These are phyloP conservation scores for Epizoanthus scotinus DNA, from an alignment of 92 coral and sea anemone species.

Conservation along the genomic window DNA sequence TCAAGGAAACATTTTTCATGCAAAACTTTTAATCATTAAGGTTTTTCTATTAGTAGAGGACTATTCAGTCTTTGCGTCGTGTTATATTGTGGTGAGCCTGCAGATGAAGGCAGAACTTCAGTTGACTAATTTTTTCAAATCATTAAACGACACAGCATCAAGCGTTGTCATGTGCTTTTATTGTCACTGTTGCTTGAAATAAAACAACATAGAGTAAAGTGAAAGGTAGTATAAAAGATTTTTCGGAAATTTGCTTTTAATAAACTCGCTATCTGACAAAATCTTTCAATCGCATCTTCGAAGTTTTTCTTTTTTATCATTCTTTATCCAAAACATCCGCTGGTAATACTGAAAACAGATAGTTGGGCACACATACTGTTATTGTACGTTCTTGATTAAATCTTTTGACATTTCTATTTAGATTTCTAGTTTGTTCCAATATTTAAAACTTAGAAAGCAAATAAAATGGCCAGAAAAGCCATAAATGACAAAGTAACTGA, in stretches of 20 bases:
- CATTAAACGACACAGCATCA: background rate
- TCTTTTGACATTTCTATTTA: background rate
- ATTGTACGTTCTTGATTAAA: background rate
- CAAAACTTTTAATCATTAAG: background rate
- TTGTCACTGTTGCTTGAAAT: background rate
- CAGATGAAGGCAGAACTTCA: slow-evolving; percentile 1
- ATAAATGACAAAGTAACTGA: no score
- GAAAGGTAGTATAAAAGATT: background rate
- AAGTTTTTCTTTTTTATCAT: background rate
- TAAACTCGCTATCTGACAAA: background rate
- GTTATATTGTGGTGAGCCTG: background rate
- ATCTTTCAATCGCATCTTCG: background rate
- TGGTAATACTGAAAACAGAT: background rate
- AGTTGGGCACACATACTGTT: background rate
- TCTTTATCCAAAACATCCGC: background rate
- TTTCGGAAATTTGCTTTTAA: background rate
- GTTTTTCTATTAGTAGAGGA: background rate
- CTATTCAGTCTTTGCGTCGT: background rate
- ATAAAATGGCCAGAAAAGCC: background rate
- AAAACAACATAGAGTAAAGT: background rate
- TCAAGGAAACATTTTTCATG: background rate
- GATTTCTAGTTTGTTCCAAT: background rate
- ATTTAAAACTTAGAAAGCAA: background rate
- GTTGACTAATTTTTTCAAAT: background rate
- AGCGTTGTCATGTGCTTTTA: background rate